These are phyloP conservation scores for Enteromius afrohamiltoni DNA, from an alignment of 2,797 vertebrate species.

Conservation along the genomic window DNA sequence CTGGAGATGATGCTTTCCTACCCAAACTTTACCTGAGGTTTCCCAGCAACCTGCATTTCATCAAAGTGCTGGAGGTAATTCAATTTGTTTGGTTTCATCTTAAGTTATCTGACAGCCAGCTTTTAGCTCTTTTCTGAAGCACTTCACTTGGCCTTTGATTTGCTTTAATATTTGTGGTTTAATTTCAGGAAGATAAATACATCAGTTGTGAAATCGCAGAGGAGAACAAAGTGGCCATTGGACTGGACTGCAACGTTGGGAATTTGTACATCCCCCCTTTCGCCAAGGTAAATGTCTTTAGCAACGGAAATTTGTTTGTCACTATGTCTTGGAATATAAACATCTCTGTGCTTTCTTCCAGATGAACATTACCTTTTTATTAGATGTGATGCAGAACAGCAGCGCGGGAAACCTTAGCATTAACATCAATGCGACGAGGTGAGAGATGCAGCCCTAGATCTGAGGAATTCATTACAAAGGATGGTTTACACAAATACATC, in stretches of 20 bases:
- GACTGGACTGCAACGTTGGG: constrained; percentile 83
- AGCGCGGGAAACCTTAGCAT: constrained; percentile 83
- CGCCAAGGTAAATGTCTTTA: constrained; percentile 77
- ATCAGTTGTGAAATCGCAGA: constrained; percentile 84
- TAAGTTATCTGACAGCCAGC: neutral
- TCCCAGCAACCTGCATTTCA: constrained; percentile 86
- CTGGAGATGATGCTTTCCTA: constrained; percentile 90
- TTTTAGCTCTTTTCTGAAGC: neutral
- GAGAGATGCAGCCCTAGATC: constrained; percentile 47
- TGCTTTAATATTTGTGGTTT: constrained; percentile 44
- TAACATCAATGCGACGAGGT: constrained; percentile 85
- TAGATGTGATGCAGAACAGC: constrained; percentile 88
- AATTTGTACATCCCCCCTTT: constrained; percentile 83
- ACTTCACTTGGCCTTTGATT: constrained; percentile 10
- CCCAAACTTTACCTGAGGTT: constrained; percentile 82
- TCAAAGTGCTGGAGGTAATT: constrained; percentile 79
- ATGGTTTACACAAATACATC: constrained; percentile 24
- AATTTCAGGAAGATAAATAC: constrained; percentile 83
- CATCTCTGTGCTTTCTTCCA: constrained; percentile 67
- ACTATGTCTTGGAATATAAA: neutral
- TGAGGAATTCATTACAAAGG: constrained; percentile 16
- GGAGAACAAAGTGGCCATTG: constrained; percentile 74
- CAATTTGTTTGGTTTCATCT: neutral
- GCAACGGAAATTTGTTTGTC: neutral
- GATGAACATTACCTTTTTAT: constrained; percentile 87